Evolutionary conservation across 1,140 invertebrate genomes (phyloP), one percentile per base, ranked within the genome.

Genomic region (Zaprionus ornatus): DNA sequence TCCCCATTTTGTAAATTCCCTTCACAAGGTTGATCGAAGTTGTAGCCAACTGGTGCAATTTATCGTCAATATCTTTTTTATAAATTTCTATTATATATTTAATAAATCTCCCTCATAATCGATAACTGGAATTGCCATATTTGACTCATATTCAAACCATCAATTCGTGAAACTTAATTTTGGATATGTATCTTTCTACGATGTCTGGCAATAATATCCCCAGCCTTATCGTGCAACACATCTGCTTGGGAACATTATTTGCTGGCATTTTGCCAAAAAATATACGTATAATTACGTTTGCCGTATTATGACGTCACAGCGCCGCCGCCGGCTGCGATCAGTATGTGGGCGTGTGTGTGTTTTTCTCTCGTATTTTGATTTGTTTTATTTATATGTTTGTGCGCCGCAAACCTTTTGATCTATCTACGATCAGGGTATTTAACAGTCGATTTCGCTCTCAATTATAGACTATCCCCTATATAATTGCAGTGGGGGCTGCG

Each of bases 391-490:
- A 17, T 17, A 45, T 45, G 29, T 32, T 40, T 45, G 19, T 45
- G n/a, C 7, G 7, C 40, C 40, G n/a, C 7, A 9, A 7, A 9
- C 15, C 40, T 17, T 45, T 45, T 45, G 40, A 45, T 45, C 40
- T 17, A 19, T 50, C 19, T 50, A 12, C 17, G 19, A 50, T 19
- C 45, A 19, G 45, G 0, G 45, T 23, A 50, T 21, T 50, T 19
- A 19, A 50, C 1, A 23, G 50, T 54, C 29, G 40, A 37, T 21
- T 68, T 72, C 12, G 23, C 37, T 59, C 66, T 63, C 9, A 32
- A 72, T 64, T 23, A 23, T 21, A 23, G 45, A 17, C 40, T 17
- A 45, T 55, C 68, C 61, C 65, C 67, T 66, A 68, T 78, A 70
- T 71, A 60, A 42, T 66, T 76, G 37, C 10, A 48, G 55, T 23